Evolutionary conservation across 2,113 vertebrate species (phyloP).

Genomic region (Nycticorax nycticorax): DNA sequence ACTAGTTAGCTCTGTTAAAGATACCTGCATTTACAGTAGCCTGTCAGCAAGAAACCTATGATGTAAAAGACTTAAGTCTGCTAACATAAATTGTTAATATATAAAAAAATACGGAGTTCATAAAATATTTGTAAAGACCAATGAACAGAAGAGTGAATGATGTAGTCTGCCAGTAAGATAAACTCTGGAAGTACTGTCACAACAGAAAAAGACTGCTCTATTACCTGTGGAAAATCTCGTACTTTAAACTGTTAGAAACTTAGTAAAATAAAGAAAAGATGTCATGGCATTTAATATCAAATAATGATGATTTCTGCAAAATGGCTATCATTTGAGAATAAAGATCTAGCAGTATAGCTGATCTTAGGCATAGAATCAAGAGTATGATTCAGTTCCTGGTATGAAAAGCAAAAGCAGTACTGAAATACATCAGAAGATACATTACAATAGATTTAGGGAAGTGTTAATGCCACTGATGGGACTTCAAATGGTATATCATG

Average conservation of each 20-base stretch:
- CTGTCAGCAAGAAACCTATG: background rate
- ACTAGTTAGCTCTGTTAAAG: background rate
- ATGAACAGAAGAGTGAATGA: background rate
- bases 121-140: background rate
- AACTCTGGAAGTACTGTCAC: background rate
- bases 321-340: background rate
- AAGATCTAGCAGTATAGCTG: background rate
- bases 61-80: background rate
- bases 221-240: background rate
- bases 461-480: background rate
- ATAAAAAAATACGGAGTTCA: background rate
- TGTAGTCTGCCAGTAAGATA: background rate
- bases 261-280: background rate
- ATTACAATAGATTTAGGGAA: background rate
- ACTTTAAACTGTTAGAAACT: background rate
- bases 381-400: background rate
- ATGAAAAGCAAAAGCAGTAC: background rate
- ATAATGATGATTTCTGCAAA: background rate
- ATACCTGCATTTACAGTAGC: background rate
- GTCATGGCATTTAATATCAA: background rate
- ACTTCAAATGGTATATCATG: background rate
- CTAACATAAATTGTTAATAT: background rate
- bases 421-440: background rate
- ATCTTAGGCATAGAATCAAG: background rate
- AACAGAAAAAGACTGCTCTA: background rate